These are phyloP conservation scores for Chaetodon trifasciatus DNA, from an alignment of 2,797 vertebrate genomes.

Conservation along the genomic window DNA sequence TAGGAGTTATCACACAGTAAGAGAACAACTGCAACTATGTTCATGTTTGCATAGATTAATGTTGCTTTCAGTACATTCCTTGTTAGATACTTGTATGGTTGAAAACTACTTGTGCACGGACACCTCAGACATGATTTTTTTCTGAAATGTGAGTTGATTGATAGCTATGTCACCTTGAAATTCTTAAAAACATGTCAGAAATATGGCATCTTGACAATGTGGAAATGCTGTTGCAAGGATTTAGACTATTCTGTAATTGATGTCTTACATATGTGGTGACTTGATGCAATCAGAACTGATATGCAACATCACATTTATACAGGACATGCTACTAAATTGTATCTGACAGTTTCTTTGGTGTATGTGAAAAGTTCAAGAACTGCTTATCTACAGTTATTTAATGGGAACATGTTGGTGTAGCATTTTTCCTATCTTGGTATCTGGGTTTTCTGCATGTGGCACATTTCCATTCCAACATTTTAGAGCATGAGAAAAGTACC, in stretches of 20 bases:
- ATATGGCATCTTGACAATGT: neutral
- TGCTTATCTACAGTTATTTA: neutral
- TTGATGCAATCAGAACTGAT: slow-evolving; percentile 3
- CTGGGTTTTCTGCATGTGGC: neutral
- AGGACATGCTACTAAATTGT: slow-evolving; percentile 5
- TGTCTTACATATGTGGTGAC: slow-evolving; percentile 4
- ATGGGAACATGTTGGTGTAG: neutral
- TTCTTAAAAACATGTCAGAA: neutral
- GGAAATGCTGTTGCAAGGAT: neutral
- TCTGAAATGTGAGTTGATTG: neutral
- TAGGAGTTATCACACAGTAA: neutral
- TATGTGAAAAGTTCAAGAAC: slow-evolving; percentile 24
- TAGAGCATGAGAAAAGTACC: neutral
- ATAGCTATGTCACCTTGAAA: neutral
- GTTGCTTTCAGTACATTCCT: slow-evolving; percentile 30
- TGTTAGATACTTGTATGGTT: slow-evolving; percentile 8
- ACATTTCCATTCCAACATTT: neutral
- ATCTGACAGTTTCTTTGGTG: slow-evolving; percentile 52
- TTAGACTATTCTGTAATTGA: slow-evolving; percentile 6
- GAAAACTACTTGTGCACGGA: neutral
- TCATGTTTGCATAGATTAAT: slow-evolving; percentile 67
- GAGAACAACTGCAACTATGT: slow-evolving; percentile 13
- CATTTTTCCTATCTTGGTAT: neutral
- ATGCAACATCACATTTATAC: slow-evolving; percentile 1
- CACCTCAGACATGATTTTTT: neutral